Evolutionary conservation across 1,140 invertebrate genomes (phyloP).

Genomic region (Leptinotarsa lineolata): DNA sequence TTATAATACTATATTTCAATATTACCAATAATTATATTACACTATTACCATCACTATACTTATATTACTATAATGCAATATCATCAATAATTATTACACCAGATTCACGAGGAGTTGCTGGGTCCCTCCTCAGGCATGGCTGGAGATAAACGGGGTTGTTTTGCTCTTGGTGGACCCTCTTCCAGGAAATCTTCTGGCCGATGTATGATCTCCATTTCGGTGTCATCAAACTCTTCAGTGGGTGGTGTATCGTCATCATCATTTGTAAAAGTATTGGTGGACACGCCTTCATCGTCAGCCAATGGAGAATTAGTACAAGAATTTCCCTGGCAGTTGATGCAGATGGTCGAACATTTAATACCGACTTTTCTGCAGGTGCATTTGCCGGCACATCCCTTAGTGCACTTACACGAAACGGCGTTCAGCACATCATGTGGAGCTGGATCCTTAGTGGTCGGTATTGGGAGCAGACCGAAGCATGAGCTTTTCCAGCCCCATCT

Average conservation of each 20-base stretch:
- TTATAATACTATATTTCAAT: too few relatives aligned
- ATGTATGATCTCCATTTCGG: too few relatives aligned
- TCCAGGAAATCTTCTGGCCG: background rate
- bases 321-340: conserved; percentile 6
- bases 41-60: too few relatives aligned
- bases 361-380: conserved; percentile 20
- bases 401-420: background rate
- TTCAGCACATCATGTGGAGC: conserved; percentile 3
- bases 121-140: too few relatives aligned
- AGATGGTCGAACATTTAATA: conserved; percentile 3
- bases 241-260: background rate
- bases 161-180: background rate
- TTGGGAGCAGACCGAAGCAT: background rate
- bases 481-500: conserved; percentile 8
- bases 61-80: too few relatives aligned
- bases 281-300: background rate
- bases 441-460: background rate
- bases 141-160: background rate
- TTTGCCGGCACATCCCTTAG: conserved; percentile 12
- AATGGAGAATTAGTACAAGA: background rate
- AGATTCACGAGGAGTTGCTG: too few relatives aligned
- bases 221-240: too few relatives aligned
- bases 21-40: too few relatives aligned
- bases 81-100: too few relatives aligned
- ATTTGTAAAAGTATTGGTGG: background rate